Conservation (phyloP, 2,797 vertebrate genomes). For the Etheostoma perlongum region DNA sequence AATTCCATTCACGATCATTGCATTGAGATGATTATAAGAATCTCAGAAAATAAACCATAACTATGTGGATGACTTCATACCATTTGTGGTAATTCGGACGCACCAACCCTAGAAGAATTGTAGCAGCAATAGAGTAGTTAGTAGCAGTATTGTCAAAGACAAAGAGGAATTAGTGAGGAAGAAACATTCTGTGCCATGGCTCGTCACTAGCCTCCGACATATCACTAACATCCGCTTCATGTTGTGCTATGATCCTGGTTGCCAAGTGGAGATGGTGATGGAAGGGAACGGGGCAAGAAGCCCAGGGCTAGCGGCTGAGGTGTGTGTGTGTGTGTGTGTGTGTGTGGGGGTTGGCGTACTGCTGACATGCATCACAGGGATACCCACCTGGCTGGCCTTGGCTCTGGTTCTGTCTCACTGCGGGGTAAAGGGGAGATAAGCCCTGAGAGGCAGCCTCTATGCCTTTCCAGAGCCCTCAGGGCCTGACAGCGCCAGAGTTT, state of each 20-base stretch:
- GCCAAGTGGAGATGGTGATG: slow-evolving; percentile 65
- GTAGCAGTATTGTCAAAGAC: background rate
- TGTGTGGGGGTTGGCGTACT: slow-evolving; percentile 41
- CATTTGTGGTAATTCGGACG: background rate
- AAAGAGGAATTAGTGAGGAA: background rate
- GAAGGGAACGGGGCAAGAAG: slow-evolving; percentile 31
- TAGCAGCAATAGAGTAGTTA: background rate
- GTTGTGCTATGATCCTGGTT: slow-evolving; percentile 48
- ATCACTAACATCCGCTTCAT: slow-evolving; percentile 40
- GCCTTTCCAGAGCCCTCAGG: slow-evolving; percentile 43
- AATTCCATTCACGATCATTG: background rate
- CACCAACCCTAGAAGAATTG: background rate
- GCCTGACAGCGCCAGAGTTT: slow-evolving; percentile 46
- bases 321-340: slow-evolving; percentile 9
- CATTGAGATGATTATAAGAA: background rate
- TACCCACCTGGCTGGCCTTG: slow-evolving; percentile 76
- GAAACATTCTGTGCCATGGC: background rate
- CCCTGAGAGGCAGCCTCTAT: slow-evolving; percentile 65
- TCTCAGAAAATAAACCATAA: background rate
- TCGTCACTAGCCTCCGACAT: slow-evolving; percentile 21
- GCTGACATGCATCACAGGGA: slow-evolving; percentile 54
- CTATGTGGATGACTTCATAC: background rate
- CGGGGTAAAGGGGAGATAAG: slow-evolving; percentile 73
- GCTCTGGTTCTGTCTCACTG: slow-evolving; percentile 39
- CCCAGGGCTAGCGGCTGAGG: slow-evolving; percentile 27